These are phyloP conservation scores for Poeciliopsis presidionis DNA, from an alignment of 2,797 vertebrate species.

Conservation along the genomic window DNA sequence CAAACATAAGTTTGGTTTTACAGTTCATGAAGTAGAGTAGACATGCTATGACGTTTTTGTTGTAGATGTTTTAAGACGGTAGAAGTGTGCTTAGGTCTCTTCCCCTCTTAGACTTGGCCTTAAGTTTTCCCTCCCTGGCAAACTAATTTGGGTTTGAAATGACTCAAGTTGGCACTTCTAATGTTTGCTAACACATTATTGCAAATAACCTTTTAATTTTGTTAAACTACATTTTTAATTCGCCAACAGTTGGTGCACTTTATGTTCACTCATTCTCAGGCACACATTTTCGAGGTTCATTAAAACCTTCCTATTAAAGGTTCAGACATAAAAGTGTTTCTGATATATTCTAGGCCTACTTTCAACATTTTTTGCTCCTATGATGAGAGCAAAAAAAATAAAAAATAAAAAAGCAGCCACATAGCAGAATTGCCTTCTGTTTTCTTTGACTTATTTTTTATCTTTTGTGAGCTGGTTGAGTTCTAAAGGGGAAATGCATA, in stretches of 20 bases:
- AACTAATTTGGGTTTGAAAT: neutral
- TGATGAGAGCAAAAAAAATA: no score
- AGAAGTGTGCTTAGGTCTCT: neutral
- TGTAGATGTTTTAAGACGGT: neutral
- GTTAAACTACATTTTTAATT: no score
- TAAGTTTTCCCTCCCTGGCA: neutral
- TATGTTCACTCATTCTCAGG: neutral
- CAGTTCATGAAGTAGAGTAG: neutral
- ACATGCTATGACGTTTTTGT: neutral
- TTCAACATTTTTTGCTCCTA: no score
- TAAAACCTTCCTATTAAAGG: no score
- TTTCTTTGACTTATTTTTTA: no score
- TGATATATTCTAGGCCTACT: no score
- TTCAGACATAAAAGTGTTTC: no score
- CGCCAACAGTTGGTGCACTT: neutral
- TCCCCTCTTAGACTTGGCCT: neutral
- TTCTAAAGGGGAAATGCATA: conserved; percentile 18
- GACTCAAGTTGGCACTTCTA: neutral
- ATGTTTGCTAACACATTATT: neutral
- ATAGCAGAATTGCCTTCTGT: neutral
- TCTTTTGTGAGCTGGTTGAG: neutral
- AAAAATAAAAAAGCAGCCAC: no score
- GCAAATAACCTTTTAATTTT: neutral
- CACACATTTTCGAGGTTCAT: no score
- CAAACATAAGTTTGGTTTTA: neutral